A percentile compares a stretch with the other conserved stretches of the same genome.
Evolutionary conservation across 2,888 invertebrate genomes (phyloP).

Genomic region (Ectropis crepuscularia): DNA sequence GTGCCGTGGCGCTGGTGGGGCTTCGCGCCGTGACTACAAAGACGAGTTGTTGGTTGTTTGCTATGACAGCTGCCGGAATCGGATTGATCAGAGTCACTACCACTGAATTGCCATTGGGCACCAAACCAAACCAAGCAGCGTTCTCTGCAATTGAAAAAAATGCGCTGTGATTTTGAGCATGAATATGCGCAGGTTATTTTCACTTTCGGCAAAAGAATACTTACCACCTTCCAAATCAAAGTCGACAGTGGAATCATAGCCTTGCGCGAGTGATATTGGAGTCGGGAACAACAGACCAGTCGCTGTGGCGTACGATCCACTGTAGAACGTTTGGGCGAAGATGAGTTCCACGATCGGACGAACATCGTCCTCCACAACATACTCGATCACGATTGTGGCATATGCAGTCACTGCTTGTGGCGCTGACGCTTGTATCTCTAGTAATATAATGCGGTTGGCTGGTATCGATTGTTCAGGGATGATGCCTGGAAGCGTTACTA

Average conservation of each 20-base stretch:
- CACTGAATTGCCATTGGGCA: conserved; percentile 34
- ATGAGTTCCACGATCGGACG: conserved; percentile 27
- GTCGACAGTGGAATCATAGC: conserved; percentile 45
- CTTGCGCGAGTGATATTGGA: conserved; percentile 42
- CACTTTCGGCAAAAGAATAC: not conserved
- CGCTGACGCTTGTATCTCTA: conserved; percentile 50
- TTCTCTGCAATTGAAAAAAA: conserved; percentile 25
- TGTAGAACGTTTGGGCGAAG: conserved; percentile 46
- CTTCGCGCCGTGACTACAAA: conserved; percentile 45
- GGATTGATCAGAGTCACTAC: conserved; percentile 31
- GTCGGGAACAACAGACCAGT: conserved; percentile 40
- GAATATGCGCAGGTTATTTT: not conserved
- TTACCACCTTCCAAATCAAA: conserved; percentile 52
- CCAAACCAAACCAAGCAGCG: conserved; percentile 37
- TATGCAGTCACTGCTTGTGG: conserved; percentile 42
- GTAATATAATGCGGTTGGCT: conserved; percentile 43
- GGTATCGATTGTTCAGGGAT: conserved; percentile 51
- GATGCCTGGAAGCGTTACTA: conserved; percentile 20
- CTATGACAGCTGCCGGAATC: conserved; percentile 46
- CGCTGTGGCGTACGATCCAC: conserved; percentile 38
- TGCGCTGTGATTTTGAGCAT: not conserved
- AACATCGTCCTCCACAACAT: conserved; percentile 30
- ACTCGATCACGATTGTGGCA: conserved; percentile 49
- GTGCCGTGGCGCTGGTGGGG: conserved; percentile 38
- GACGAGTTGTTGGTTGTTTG: conserved; percentile 47